Percentiles rank a stretch among this genome's conserved stretches.
phyloP scores from a whole-genome alignment of 2,888 invertebrate genomes.

The Amphipoea oculea region DNA sequence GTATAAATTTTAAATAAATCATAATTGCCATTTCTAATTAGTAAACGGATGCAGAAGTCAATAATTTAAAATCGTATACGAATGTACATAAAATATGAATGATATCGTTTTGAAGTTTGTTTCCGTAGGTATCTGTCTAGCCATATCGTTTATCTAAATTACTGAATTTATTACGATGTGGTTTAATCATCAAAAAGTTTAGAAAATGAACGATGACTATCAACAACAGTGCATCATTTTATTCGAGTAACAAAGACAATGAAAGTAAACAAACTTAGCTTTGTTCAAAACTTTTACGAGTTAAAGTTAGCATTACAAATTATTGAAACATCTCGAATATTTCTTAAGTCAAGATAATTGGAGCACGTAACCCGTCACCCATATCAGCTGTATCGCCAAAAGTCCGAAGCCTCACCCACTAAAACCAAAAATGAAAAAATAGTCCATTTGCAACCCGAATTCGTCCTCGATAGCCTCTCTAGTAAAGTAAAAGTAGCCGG shows the following conservation, averaged over 20 bases:
- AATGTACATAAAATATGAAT: constrained; percentile 2
- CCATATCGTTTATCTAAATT: constrained; percentile 8
- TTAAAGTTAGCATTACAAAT: not conserved
- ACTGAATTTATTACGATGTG: constrained; percentile 23
- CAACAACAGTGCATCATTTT: not conserved
- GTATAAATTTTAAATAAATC: constrained; percentile 12
- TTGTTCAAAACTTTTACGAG: not conserved
- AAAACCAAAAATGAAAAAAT: constrained; percentile 74
- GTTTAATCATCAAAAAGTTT: constrained; percentile 5
- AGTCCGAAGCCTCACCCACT: constrained; percentile 58
- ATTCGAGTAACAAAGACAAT: not conserved
- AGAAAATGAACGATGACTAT: constrained; percentile 6
- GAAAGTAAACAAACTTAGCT: not conserved
- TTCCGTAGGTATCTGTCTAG: not conserved
- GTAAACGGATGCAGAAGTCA: constrained; percentile 21
- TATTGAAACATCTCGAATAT: no score
- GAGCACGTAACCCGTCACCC: not conserved
- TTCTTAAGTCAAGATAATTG: constrained; percentile 1
- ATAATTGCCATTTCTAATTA: not conserved
- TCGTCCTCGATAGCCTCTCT: constrained; percentile 82
- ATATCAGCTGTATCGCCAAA: not conserved
- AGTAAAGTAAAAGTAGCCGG: constrained; percentile 87
- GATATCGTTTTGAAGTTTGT: constrained; percentile 8
- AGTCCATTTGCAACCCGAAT: constrained; percentile 80
- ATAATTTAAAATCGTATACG: not conserved